These are phyloP conservation scores for Lasius platythorax DNA, from an alignment of 2,888 invertebrate species.

Conservation along the genomic window DNA sequence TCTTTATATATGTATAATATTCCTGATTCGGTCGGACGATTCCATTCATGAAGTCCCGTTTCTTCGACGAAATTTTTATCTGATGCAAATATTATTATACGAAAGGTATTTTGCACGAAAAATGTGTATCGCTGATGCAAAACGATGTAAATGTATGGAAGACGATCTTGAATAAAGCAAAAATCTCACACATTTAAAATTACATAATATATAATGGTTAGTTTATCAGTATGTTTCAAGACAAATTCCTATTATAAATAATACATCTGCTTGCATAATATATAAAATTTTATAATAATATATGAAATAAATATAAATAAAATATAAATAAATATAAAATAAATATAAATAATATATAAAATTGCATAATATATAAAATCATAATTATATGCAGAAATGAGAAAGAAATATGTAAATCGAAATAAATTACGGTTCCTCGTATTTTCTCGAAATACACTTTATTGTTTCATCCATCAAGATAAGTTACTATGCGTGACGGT, in stretches of 20 bases:
- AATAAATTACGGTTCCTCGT: neutral
- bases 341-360: too few species aligned
- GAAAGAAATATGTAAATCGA: neutral
- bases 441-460: neutral
- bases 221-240: neutral
- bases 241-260: neutral
- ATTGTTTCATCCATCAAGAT: conserved; percentile 14
- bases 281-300: neutral
- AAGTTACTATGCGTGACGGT: conserved; percentile 17
- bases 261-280: neutral
- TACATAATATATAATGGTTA: neutral
- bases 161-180: too few species aligned
- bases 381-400: neutral
- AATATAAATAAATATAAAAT: too few species aligned
- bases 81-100: neutral
- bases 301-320: too few species aligned
- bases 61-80: neutral
- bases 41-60: neutral
- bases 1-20: conserved; percentile 48
- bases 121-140: too few species aligned
- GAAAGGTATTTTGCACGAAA: neutral
- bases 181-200: neutral
- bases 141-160: too few species aligned
- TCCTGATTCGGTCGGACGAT: neutral
- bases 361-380: neutral